Conservation (phyloP, 2,888 invertebrate genomes). For the Luperina testacea region DNA sequence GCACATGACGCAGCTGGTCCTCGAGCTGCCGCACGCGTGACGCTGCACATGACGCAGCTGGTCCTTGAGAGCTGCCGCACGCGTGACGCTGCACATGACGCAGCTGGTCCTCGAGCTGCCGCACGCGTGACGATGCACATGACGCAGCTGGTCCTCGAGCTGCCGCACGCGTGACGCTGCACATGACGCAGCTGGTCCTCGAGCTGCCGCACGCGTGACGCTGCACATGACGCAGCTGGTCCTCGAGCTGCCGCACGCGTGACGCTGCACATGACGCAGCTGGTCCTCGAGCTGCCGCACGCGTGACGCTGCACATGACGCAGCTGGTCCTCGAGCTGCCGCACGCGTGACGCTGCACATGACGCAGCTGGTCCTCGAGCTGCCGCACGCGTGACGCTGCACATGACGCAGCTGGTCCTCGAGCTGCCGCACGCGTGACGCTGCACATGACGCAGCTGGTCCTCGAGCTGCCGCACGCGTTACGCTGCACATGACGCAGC, state of each 20-base stretch:
- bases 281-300: conserved; percentile 67
- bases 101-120: conserved; percentile 69
- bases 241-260: conserved; percentile 69
- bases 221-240: conserved; percentile 73
- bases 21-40: conserved; percentile 69
- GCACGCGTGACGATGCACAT: conserved; percentile 75
- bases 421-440: conserved; percentile 71
- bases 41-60: conserved; percentile 74
- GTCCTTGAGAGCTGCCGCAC: conserved; percentile 66
- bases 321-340: conserved; percentile 69
- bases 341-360: conserved; percentile 75
- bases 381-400: conserved; percentile 74
- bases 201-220: conserved; percentile 71
- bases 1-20: conserved; percentile 70
- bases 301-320: conserved; percentile 75
- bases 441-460: conserved; percentile 73
- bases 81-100: conserved; percentile 75
- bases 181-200: conserved; percentile 69
- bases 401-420: conserved; percentile 69
- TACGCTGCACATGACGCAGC: conserved; percentile 74
- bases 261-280: conserved; percentile 73
- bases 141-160: conserved; percentile 68
- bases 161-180: conserved; percentile 74
- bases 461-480: conserved; percentile 67
- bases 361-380: conserved; percentile 68